phyloP scores from a whole-genome alignment of 2,888 invertebrate species.

The Pherbina coryleti region DNA sequence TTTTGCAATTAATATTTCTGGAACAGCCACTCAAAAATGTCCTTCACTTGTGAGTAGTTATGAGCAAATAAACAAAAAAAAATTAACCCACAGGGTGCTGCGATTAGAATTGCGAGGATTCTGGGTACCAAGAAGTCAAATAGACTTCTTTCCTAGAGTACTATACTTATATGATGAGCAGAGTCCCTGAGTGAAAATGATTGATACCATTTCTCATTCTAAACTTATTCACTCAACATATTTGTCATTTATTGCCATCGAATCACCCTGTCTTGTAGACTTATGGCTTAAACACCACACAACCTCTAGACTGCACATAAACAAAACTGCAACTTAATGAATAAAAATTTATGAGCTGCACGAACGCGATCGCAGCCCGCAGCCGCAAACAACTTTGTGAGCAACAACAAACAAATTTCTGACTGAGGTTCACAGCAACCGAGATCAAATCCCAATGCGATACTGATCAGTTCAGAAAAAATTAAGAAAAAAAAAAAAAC shows the following conservation, averaged over 20 bases:
- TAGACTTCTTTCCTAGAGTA: no score
- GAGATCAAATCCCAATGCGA: not conserved
- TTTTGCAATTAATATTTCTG: slow-evolving; percentile 64
- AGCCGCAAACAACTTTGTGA: slow-evolving; percentile 1
- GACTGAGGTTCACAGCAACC: not conserved
- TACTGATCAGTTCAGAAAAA: not conserved
- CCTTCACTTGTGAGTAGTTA: slow-evolving; percentile 7
- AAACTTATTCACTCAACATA: no score
- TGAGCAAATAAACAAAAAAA: not conserved
- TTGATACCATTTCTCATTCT: no score
- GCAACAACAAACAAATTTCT: not conserved
- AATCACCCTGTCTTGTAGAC: no score
- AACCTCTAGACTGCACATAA: not conserved
- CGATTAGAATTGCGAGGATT: no score
- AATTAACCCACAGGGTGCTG: no score
- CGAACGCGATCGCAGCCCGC: slow-evolving; percentile 5
- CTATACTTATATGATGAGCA: no score
- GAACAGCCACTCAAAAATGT: not conserved
- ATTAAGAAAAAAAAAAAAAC: not conserved
- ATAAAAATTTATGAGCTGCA: slow-evolving; percentile 34
- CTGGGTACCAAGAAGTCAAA: no score
- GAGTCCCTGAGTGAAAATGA: no score
- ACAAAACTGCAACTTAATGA: slow-evolving; percentile 23
- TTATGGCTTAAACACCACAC: not conserved
- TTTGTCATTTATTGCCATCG: no score